Percentiles rank a stretch among this genome's conserved stretches.
phyloP scores from a whole-genome alignment of 1,140 invertebrate genomes.

The Drosophila ambigua region DNA sequence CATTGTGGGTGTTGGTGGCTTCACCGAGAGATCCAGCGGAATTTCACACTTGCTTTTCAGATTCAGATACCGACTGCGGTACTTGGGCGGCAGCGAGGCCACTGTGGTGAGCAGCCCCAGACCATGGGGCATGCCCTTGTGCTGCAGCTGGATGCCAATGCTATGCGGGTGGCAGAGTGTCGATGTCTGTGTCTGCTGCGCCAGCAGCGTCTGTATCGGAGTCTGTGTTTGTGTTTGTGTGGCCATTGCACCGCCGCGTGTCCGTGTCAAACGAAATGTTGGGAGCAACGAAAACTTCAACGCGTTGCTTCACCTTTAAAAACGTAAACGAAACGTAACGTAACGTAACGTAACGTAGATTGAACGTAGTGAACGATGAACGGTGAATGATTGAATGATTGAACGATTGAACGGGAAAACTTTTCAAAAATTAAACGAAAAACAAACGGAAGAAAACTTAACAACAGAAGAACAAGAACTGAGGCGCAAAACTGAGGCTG shows the following conservation, averaged over 20 bases:
- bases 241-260: conserved; percentile 63
- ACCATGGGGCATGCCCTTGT: conserved; percentile 73
- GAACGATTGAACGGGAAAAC: conserved; percentile 21
- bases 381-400: too few species aligned
- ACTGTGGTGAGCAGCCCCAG: conserved; percentile 81
- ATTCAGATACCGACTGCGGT: conserved; percentile 81
- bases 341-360: too few species aligned
- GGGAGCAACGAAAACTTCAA: conserved; percentile 56
- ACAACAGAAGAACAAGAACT: conserved; percentile 53
- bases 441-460: conserved; percentile 32
- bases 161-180: conserved; percentile 58
- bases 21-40: conserved; percentile 86
- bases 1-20: conserved; percentile 78
- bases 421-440: not conserved
- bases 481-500: conserved; percentile 39
- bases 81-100: conserved; percentile 82
- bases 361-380: conserved; percentile 26
- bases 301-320: conserved; percentile 26
- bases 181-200: conserved; percentile 17
- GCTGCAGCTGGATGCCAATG: conserved; percentile 79
- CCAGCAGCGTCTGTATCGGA: conserved; percentile 35
- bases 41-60: conserved; percentile 82
- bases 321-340: conserved; percentile 44
- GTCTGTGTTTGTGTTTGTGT: conserved; percentile 25
- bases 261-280: conserved; percentile 46